A percentile compares a stretch with the other conserved stretches of the same genome.
Conservation (phyloP, 1,140 invertebrate genomes). For the Cotesia typhae region DNA sequence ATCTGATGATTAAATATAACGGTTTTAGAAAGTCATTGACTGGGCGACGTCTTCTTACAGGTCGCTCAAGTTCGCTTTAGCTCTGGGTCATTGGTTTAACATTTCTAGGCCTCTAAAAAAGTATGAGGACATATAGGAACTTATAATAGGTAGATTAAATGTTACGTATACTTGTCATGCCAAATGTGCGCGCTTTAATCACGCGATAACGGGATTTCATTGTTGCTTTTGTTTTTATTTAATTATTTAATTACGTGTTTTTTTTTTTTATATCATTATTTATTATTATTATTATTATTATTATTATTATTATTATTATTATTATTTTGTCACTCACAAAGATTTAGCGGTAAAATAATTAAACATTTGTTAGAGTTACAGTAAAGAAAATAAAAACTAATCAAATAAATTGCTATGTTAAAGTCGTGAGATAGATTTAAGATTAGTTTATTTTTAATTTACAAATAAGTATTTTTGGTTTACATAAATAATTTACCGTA, state of each 20-base stretch:
- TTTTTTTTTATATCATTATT: background rate
- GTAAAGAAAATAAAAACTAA: too few relatives aligned
- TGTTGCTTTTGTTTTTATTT: background rate
- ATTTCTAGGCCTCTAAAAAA: background rate
- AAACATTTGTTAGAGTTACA: too few relatives aligned
- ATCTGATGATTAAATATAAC: conserved; percentile 31
- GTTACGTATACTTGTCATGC: background rate
- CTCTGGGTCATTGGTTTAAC: conserved; percentile 22
- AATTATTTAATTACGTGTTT: background rate
- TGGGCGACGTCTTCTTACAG: conserved; percentile 3
- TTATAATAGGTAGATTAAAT: background rate
- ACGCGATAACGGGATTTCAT: conserved; percentile 4
- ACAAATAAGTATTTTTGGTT: background rate
- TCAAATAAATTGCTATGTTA: too few relatives aligned
- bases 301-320: too few relatives aligned
- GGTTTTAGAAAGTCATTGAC: conserved; percentile 40
- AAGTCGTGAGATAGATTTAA: too few relatives aligned
- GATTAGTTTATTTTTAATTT: too few relatives aligned
- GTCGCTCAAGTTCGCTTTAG: conserved; percentile 4
- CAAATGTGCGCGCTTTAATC: background rate
- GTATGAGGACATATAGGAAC: background rate
- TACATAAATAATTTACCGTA: conserved; percentile 23
- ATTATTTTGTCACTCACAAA: too few relatives aligned
- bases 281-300: too few relatives aligned
- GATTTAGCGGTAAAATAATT: too few relatives aligned